These are phyloP conservation scores for Clupea harengus DNA, from an alignment of 2,113 vertebrate species.

Conservation along the genomic window DNA sequence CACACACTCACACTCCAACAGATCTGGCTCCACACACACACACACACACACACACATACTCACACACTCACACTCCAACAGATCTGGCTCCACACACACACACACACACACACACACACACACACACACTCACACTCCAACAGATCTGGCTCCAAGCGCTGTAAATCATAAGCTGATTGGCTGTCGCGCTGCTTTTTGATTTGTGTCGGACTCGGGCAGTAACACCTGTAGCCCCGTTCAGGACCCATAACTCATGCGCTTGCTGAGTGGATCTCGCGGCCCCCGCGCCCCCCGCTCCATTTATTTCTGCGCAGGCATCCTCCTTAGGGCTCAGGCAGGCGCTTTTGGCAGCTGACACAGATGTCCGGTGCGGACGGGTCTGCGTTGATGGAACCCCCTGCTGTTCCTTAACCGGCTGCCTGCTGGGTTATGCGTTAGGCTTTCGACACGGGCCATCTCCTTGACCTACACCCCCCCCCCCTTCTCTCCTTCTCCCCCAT, in stretches of 20 bases:
- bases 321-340: conserved; percentile 2
- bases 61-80: too few relatives aligned
- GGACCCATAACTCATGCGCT: conserved; percentile 34
- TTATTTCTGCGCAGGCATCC: conserved; percentile 31
- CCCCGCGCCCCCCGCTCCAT: background rate
- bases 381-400: conserved; percentile 26
- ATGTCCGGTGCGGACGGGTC: conserved; percentile 28
- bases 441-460: conserved; percentile 24
- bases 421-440: conserved; percentile 27
- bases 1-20: too few relatives aligned
- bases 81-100: too few relatives aligned
- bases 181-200: conserved; percentile 19
- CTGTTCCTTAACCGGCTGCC: conserved; percentile 30
- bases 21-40: too few relatives aligned
- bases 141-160: background rate
- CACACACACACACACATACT: too few relatives aligned
- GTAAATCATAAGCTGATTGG: conserved; percentile 45
- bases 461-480: background rate
- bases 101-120: too few relatives aligned
- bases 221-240: conserved; percentile 43
- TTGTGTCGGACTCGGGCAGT: conserved; percentile 29
- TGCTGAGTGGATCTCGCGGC: conserved; percentile 36
- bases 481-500: background rate
- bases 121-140: background rate
- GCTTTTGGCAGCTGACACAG: conserved; percentile 28